Conservation (phyloP, 2,797 vertebrate genomes). For the Mus caroli region DNA sequence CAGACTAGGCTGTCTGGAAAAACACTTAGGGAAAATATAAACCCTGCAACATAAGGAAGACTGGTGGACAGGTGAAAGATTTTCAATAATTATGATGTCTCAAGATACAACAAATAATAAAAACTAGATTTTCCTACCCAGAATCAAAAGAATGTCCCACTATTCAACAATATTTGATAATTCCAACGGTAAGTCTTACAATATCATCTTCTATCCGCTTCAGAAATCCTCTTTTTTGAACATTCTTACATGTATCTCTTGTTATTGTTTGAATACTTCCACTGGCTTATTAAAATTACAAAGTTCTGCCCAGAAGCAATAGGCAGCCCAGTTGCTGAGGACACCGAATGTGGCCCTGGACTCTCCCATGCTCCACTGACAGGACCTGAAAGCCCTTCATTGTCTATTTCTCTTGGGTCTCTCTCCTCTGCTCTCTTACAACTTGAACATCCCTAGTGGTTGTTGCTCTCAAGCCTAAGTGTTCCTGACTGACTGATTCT, state of each 20-base stretch:
- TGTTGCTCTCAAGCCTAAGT: neutral
- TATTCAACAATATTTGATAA: neutral
- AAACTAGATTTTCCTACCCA: neutral
- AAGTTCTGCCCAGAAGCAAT: neutral
- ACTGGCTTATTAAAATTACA: neutral
- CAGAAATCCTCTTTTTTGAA: neutral
- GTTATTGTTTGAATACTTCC: neutral
- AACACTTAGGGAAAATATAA: neutral
- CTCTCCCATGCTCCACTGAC: neutral
- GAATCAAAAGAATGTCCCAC: constrained; percentile 9
- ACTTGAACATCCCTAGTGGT: neutral
- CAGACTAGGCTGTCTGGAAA: neutral
- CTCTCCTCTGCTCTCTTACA: neutral
- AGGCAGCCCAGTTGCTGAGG: neutral
- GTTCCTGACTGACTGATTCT: neutral
- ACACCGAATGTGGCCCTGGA: neutral
- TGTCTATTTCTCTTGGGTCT: constrained; percentile 14
- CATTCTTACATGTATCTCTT: neutral
- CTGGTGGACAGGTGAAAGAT: neutral
- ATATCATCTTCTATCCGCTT: neutral
- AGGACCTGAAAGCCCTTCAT: neutral
- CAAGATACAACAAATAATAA: neutral
- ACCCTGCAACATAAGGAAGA: neutral
- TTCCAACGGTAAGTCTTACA: neutral
- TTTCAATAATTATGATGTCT: neutral